Evolutionary conservation across 2,888 invertebrate species (phyloP), one percentile per base, ranked within the genome.

Genomic region (Xestia sexstrigata): DNA sequence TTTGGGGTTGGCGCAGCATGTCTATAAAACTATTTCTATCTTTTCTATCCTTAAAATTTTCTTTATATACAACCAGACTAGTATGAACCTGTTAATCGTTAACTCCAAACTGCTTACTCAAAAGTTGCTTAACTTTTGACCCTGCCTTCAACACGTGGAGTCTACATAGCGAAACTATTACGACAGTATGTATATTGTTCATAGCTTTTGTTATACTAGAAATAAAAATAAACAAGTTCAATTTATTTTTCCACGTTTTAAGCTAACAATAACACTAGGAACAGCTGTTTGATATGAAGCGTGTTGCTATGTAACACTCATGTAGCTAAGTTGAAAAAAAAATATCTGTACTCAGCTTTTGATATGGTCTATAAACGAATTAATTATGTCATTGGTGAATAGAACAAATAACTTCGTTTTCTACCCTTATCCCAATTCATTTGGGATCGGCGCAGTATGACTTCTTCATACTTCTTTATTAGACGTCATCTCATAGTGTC

Each of bases 281-380:
- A 74, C 85, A 81, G 85, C 85, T 85, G 85, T 73, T 84, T 62
- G 69, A 52, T 84, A 70, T 52, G 49, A 76, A 70, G 13, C 42
- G 15, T 63, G 39, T 65, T 63, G 26, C 77, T 52, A 75, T 49
- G 55, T 39, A 63, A 85, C 47, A 62, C 65, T 66, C 23, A 23
- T 72, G 52, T n/a, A 30, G 23, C 9, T 3, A 20, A 55, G 47
- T 20, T 47, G 23, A 42, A 60, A 30, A 65, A n/a, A 65, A 52
- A 45, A 63, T 35, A 30, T 39, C 60, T 23, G 7, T 47, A 6
- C 13, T 49, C 6, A n/a, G 20, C 2, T 58, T 74, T 74, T 35
- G 35, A 47, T 13, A 45, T 3, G 2, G 55, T 72, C 11, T 20
- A 7, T 35, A n/a, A 26, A n/a, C n/a, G n/a, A n/a, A 17, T 0